Evolutionary conservation across 2,888 invertebrate genomes (phyloP), one percentile per base, ranked within the genome.

Genomic region (Hyalella azteca): DNA sequence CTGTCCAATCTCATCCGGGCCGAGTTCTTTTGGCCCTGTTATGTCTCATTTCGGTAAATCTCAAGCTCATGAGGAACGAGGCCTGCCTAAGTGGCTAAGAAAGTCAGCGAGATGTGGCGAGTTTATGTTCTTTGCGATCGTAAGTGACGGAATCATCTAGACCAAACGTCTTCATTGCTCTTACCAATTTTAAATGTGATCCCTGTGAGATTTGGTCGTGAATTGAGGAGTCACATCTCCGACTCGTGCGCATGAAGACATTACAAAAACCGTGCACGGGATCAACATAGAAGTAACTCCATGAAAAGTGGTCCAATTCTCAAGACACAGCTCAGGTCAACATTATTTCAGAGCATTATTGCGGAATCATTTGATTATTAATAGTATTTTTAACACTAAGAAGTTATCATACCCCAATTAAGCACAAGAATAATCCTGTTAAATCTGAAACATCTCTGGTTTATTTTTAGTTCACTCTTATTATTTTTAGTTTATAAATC

Each of bases 171-270:
- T 66, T 66, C 66, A 66, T 66, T 66, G 66, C 66, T 29, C 19
- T 66, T 66, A 66, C 66, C 66, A 66, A 66, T 66, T 66, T 66
- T 66, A 66, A 66, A 66, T 66, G 66, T 66, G 66, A 66, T 66
- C 66, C 36, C n/a, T 11, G 66, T 15, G 66, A 66, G 66, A 66
- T 66, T 66, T 36, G 66, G 29, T 36, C 19, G 66, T 66, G 66
- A 66, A 66, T 66, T 66, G 66, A 36, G 19, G 66, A 66, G 19
- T 32, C 36, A 66, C 32, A n/a, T 66, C 15, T 66, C 36, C 66
- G 36, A 36, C 19, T 66, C 32, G 19, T 66, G 66, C 29, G 22
- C 54, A 26, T 5, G 26, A n/a, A 3, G 54, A 5, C 9, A 54
- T 54, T n/a, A n/a, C n/a, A n/a, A n/a, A n/a, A n/a, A n/a, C n/a